Conservation (phyloP, 2,797 vertebrate genomes). For the Vespertilio murinus region DNA sequence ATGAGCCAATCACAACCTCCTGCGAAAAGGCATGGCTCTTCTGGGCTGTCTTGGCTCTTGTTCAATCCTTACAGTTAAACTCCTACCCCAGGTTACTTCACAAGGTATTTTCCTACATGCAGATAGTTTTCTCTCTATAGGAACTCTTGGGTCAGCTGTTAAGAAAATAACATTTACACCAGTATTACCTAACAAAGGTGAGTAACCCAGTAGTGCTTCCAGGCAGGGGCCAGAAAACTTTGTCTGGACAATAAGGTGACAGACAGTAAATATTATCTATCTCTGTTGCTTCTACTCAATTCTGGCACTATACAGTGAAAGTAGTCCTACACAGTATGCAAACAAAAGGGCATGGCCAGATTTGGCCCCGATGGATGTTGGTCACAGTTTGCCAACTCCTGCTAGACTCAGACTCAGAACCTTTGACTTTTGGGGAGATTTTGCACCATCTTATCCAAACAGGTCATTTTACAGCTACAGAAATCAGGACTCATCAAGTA, state of each 20-base stretch:
- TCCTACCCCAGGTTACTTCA: not conserved
- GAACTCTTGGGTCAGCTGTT: not conserved
- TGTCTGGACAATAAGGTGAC: not conserved
- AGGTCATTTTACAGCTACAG: not conserved
- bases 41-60: not conserved
- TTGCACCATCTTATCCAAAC: not conserved
- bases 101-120: constrained; percentile 21
- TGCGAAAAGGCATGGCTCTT: not conserved
- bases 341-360: not conserved
- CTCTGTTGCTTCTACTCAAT: not conserved
- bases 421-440: not conserved
- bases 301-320: not conserved
- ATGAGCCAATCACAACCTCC: not conserved
- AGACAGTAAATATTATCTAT: not conserved
- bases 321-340: not conserved
- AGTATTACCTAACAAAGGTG: not conserved
- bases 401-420: not conserved
- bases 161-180: not conserved
- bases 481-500: not conserved
- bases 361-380: not conserved
- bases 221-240: not conserved
- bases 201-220: not conserved
- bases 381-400: not conserved
- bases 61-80: constrained; percentile 9
- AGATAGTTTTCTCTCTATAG: not conserved